Evolutionary conservation across 2,113 vertebrate species (phyloP).

Genomic region (Lycocorax pyrrhopterus): DNA sequence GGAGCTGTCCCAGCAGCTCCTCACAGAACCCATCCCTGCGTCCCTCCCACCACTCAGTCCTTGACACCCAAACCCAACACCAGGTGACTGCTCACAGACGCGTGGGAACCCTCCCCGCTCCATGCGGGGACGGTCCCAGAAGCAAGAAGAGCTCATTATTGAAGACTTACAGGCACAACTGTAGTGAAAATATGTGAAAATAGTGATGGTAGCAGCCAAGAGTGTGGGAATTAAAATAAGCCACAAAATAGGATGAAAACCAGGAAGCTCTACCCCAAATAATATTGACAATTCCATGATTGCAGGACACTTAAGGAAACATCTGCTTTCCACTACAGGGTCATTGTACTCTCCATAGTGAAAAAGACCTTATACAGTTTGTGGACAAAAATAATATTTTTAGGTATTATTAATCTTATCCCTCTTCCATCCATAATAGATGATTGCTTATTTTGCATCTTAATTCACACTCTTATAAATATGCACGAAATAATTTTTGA

Average conservation of each 20-base stretch:
- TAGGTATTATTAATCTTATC: neutral
- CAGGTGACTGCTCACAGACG: accelerated
- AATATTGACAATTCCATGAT: neutral
- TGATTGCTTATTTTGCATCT: neutral
- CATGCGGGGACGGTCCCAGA: neutral
- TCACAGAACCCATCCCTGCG: neutral
- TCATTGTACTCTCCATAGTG: neutral
- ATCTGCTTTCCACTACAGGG: neutral
- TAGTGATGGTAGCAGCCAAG: neutral
- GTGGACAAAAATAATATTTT: neutral
- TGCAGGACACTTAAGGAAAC: neutral
- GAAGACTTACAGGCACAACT: neutral
- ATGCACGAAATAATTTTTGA: neutral
- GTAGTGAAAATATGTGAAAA: neutral
- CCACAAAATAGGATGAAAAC: neutral
- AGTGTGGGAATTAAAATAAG: neutral
- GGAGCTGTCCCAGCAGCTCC: neutral
- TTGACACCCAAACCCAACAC: accelerated
- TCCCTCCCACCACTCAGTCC: accelerated
- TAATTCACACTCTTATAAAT: neutral
- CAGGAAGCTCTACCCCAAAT: neutral
- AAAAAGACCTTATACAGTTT: neutral
- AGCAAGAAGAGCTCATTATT: neutral
- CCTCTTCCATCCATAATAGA: neutral
- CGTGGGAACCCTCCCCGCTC: neutral